Conservation (phyloP, 1,140 invertebrate species). For the Pararge aegeria region DNA sequence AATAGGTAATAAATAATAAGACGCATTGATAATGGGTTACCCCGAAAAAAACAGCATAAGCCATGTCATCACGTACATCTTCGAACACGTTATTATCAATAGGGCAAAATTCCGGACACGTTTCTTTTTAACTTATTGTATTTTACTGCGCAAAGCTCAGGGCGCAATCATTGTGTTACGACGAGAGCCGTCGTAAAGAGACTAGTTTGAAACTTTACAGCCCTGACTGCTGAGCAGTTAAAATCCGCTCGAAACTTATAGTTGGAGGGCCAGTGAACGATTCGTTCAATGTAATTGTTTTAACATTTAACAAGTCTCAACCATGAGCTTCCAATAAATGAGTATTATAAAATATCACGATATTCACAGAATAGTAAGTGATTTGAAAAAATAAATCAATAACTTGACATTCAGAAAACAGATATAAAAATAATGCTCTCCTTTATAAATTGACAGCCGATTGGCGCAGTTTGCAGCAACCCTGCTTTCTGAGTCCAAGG, state of each 20-base stretch:
- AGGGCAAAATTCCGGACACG: conserved; percentile 17
- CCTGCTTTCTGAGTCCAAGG: too few species aligned
- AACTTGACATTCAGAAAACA: too few species aligned
- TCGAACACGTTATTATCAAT: background rate
- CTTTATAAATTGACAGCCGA: too few species aligned
- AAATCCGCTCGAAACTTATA: conserved; percentile 5
- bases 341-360: too few species aligned
- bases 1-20: too few species aligned
- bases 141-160: conserved; percentile 28
- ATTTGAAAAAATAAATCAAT: too few species aligned
- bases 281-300: background rate
- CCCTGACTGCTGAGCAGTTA: conserved; percentile 11
- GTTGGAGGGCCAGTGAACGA: background rate
- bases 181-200: conserved; percentile 55
- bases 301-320: too few species aligned
- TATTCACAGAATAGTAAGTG: too few species aligned
- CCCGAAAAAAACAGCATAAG: background rate
- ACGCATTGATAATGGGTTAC: too few species aligned
- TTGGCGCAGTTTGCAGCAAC: too few species aligned
- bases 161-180: conserved; percentile 61
- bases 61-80: background rate
- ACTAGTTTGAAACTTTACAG: conserved; percentile 62
- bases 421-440: too few species aligned
- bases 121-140: conserved; percentile 28
- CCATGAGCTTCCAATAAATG: too few species aligned